Evolutionary conservation across 2,888 invertebrate genomes (phyloP), one percentile per base, ranked within the genome.

Genomic region (Microchrysa polita): DNA sequence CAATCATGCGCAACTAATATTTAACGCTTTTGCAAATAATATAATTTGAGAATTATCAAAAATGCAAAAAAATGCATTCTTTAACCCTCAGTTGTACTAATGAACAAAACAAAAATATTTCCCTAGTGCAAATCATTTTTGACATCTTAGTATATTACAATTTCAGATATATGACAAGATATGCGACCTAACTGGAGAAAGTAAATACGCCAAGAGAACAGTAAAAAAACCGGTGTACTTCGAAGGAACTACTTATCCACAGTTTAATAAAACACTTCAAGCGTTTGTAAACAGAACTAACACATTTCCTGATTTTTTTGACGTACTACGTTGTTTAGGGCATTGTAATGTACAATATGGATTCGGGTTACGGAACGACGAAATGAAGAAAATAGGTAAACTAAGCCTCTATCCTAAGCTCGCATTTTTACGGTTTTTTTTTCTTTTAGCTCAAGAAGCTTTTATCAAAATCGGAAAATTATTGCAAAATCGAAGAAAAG

Each of bases 391-490:
- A 74, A 82, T 85, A 72, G 84, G 84, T 84, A 77, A 79, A 78
- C 18, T 16, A 7, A 34, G 7, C 7, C 7, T 34, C 27, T 34
- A 20, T 69, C 10, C 16, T 20, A 42, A 12, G 27, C n/a, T 40
- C 16, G n/a, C 9, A 22, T 20, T 40, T 42, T 14, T 42, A 44
- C 48, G 9, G 12, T 20, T 5, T 22, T 40, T 48, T 65, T 71
- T 67, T 18, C 12, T 18, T 20, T 16, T 82, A 88, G 90, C 92
- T 2, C 86, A 88, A 77, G 89, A 90, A 79, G 87, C 90, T 20
- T 92, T 92, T 79, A 84, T 86, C 53, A 88, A 90, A 80, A 89
- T 92, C 76, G 92, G 92, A 0, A 88, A 87, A 76, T 86, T 88
- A 78, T 81, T 92, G 53, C 90, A 92, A 84, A 85, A 87, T 52